Evolutionary conservation across 2,797 vertebrate species (phyloP).

Genomic region (Lithobates sylvaticus): DNA sequence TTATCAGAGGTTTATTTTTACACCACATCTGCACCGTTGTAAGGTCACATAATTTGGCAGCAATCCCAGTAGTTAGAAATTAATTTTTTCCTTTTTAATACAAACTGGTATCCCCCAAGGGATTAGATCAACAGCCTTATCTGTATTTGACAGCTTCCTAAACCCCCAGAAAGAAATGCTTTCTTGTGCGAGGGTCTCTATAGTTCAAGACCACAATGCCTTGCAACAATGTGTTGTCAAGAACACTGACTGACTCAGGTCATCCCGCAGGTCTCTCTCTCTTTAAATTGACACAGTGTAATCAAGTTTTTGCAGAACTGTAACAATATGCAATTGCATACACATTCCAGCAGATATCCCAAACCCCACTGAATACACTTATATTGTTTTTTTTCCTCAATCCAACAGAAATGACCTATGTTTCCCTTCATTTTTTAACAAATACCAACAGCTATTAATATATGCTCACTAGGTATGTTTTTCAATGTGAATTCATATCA

Average conservation of each 20-base stretch:
- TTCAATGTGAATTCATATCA: not conserved
- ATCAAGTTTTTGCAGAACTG: conserved; percentile 45
- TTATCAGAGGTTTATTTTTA: conserved; percentile 79
- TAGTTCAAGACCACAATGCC: conserved; percentile 68
- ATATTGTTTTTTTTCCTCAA: conserved; percentile 6
- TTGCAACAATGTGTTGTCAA: conserved; percentile 46
- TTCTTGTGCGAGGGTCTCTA: conserved; percentile 72
- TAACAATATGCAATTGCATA: conserved; percentile 44
- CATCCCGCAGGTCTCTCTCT: conserved; percentile 29
- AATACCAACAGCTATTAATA: not conserved
- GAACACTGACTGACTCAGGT: conserved; percentile 31
- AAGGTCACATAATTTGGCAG: conserved; percentile 85
- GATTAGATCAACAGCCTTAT: conserved; percentile 80
- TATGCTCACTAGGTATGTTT: not conserved
- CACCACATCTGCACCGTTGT: conserved; percentile 80
- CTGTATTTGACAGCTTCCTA: conserved; percentile 83
- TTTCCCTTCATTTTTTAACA: not conserved
- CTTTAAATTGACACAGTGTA: conserved; percentile 52
- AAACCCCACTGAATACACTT: not conserved
- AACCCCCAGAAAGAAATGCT: conserved; percentile 74
- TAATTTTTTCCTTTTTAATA: conserved; percentile 88
- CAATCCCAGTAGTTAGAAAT: conserved; percentile 83
- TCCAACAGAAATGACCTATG: conserved; percentile 4
- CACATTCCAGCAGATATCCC: not conserved
- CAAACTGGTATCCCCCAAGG: conserved; percentile 77